Evolutionary conservation across 2,797 vertebrate genomes (phyloP).

Genomic region (Rallus crepitans): DNA sequence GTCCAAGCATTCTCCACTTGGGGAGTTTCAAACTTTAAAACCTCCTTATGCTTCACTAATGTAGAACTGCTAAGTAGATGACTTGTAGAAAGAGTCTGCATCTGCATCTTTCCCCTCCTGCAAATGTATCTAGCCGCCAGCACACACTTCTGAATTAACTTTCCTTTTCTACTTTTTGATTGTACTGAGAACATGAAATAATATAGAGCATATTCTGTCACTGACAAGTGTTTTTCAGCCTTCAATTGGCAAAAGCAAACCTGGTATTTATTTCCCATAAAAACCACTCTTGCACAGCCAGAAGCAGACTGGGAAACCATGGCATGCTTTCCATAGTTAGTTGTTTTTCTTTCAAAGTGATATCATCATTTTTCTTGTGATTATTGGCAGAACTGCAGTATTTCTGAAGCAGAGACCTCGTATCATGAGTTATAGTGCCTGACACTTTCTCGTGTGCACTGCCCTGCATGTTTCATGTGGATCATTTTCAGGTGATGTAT

Average conservation of each 20-base stretch:
- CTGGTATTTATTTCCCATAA: neutral
- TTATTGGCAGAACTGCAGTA: neutral
- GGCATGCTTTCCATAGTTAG: neutral
- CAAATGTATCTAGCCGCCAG: neutral
- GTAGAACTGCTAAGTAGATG: neutral
- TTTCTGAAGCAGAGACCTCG: neutral
- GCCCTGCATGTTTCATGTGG: neutral
- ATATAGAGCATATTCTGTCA: neutral
- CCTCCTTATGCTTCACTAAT: neutral
- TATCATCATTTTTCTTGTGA: neutral
- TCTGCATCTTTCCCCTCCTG: neutral
- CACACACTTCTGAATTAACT: neutral
- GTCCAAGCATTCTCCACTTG: neutral
- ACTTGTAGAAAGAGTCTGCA: neutral
- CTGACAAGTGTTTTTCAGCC: neutral
- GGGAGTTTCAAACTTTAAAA: neutral
- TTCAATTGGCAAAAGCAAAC: neutral
- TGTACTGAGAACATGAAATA: neutral
- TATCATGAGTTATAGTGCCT: neutral
- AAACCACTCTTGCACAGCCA: neutral
- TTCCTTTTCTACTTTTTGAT: neutral
- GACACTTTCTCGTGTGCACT: neutral
- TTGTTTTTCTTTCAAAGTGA: neutral
- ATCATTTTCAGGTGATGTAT: neutral
- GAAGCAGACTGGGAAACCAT: fast-evolving